These are phyloP conservation scores for Melipona quadrifasciata DNA, from an alignment of 1,140 invertebrate species.

Conservation along the genomic window DNA sequence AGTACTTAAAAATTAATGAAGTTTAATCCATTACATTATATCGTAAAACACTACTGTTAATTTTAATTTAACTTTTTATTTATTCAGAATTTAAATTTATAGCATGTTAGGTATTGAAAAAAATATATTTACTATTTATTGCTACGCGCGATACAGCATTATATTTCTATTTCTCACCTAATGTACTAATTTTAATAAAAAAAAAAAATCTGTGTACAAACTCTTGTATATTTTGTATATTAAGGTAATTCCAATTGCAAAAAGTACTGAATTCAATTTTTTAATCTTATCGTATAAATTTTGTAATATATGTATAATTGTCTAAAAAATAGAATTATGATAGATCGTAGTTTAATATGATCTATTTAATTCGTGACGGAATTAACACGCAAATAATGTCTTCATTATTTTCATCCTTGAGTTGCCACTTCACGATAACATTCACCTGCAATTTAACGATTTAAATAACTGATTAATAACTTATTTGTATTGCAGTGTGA, in stretches of 20 bases:
- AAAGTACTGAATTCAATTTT: background rate
- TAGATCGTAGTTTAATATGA: background rate
- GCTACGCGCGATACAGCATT: constrained; percentile 68
- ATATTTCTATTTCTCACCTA: background rate
- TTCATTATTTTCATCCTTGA: constrained; percentile 83
- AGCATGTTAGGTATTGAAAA: constrained; percentile 57
- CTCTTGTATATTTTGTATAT: constrained; percentile 5
- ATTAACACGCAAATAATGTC: constrained; percentile 87
- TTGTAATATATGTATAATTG: constrained; percentile 10
- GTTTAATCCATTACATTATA: background rate
- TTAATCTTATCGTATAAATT: constrained; percentile 77
- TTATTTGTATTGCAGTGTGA: background rate
- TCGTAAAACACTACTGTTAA: constrained; percentile 23
- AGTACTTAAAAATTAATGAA: no score
- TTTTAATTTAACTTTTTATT: constrained; percentile 65
- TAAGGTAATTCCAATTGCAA: constrained; percentile 8
- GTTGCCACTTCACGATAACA: constrained; percentile 88
- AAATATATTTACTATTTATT: constrained; percentile 48
- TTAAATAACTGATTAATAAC: background rate
- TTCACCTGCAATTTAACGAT: constrained; percentile 78
- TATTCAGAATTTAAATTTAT: constrained; percentile 60
- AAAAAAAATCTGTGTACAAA: background rate
- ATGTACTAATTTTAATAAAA: background rate
- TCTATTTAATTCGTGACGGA: constrained; percentile 79
- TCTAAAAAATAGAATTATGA: background rate